These are phyloP conservation scores for Dynastes grantii DNA, from an alignment of 2,888 invertebrate species.

Conservation along the genomic window DNA sequence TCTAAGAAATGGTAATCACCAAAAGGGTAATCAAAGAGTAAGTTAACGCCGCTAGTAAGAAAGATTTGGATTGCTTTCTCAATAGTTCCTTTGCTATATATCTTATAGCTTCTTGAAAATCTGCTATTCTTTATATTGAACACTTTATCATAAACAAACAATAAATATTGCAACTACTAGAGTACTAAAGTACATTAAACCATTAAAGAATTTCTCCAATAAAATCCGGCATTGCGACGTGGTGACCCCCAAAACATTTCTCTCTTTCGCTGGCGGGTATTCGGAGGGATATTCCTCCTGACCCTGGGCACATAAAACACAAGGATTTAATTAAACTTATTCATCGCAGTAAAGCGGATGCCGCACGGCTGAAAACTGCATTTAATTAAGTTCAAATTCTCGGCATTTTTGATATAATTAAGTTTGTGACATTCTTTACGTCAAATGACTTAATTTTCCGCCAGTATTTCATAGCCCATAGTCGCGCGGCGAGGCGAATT, in stretches of 20 bases:
- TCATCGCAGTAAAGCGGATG: slow-evolving; percentile 71
- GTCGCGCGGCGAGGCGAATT: slow-evolving; percentile 22
- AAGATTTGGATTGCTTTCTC: no score
- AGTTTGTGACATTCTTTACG: slow-evolving; percentile 69
- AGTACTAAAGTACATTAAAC: no score
- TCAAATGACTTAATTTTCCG: slow-evolving; percentile 68
- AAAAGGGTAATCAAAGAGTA: no score
- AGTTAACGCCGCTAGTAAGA: no score
- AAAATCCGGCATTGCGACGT: background rate
- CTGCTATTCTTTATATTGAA: no score
- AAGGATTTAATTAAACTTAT: slow-evolving; percentile 72
- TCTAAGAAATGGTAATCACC: no score
- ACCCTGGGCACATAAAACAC: slow-evolving; percentile 66
- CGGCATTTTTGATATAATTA: slow-evolving; percentile 71
- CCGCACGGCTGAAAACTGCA: slow-evolving; percentile 68
- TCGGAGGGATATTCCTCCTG: slow-evolving; percentile 8
- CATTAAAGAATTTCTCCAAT: background rate
- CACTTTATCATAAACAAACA: no score
- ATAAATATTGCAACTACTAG: no score
- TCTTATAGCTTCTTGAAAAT: no score
- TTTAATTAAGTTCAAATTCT: slow-evolving; percentile 71
- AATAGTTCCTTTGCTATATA: no score
- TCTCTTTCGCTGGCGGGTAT: background rate
- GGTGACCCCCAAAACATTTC: background rate
- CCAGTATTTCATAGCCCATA: slow-evolving; percentile 42